Evolutionary conservation across 2,797 vertebrate genomes (phyloP), one percentile per base, ranked within the genome.

Genomic region (Anas flavirostris): DNA sequence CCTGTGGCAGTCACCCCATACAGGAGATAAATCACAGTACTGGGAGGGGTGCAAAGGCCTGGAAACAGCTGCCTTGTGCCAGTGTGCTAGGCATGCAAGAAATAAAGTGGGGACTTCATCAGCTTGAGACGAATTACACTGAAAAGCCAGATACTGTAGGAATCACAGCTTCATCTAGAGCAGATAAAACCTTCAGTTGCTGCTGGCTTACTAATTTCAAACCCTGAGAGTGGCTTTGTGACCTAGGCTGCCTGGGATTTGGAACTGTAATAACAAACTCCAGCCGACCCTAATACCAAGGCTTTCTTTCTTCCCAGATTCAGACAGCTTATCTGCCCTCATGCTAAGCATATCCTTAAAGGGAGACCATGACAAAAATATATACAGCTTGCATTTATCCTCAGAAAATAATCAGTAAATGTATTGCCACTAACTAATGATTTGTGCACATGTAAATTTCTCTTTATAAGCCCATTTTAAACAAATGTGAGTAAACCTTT

Each of bases 101-200:
- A 95, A 95, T 88, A 81, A 95, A 96, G 81, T 26, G 69, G 93
- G 46, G 81, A 23, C 62, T 93, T 89, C 69, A 75, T 44, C 87
- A 87, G 39, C 79, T 89, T 89, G 5, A 52, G 76, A 75, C 80
- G 50, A 87, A 92, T 94, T 87, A 59, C 21, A 8, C 9, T 81
- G 66, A 62, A 33, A 1, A 19, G 41, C 4, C 56, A 79, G 53
- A 75, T 82, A 46, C 29, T 78, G 41, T 72, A 91, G 69, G 92
- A 88, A 59, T 78, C 68, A 69, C 35, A 89, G 66, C 69, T 88
- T 80, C 69, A 46, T 59, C 58, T 19, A 80, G 52, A 89, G 43
- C 53, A 87, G 91, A 81, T 70, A 69, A 72, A 80, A 83, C 35
- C 50, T 88, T 25, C 2, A 1, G 44, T 78, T 91, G 25, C 78